phyloP scores from a whole-genome alignment of 30 jellyfish, hydroid and myxozoan genomes.

The Hydractinia symbiolongicarpus region DNA sequence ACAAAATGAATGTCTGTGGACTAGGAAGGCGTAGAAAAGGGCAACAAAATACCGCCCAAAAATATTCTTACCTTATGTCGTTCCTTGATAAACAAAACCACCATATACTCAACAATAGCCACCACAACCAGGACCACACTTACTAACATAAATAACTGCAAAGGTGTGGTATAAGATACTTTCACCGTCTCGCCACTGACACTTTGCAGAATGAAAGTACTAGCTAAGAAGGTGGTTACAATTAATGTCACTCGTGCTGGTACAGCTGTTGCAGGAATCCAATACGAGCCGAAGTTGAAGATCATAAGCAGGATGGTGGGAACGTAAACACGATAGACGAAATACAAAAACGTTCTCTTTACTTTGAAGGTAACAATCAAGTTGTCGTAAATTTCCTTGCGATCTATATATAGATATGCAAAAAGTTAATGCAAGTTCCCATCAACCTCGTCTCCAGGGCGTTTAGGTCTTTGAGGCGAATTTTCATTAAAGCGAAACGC shows the following conservation, averaged over 20 bases:
- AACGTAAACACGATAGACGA: neutral
- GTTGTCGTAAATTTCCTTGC: neutral
- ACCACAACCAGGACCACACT: neutral
- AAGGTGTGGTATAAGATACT: constrained; percentile 7
- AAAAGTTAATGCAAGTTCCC: neutral
- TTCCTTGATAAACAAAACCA: neutral
- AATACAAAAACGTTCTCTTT: neutral
- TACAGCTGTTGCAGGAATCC: constrained; percentile 4
- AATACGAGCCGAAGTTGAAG: neutral
- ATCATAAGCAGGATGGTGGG: neutral
- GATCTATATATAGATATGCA: neutral
- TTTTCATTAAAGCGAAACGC: too few relatives aligned
- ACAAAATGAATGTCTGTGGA: too few relatives aligned
- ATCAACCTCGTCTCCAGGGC: too few relatives aligned
- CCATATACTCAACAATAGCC: constrained; percentile 2
- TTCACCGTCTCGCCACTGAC: constrained; percentile 6
- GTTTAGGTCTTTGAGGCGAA: too few relatives aligned
- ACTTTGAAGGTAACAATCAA: neutral
- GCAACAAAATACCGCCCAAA: too few relatives aligned
- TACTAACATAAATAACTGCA: constrained; percentile 5
- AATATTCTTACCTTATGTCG: too few relatives aligned
- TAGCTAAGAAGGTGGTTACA: constrained; percentile 9
- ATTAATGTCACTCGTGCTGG: constrained; percentile 12
- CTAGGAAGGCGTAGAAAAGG: too few relatives aligned
- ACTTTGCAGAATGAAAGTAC: neutral